Evolutionary conservation across 2,797 vertebrate genomes (phyloP).

Genomic region (Darevskia mixta): DNA sequence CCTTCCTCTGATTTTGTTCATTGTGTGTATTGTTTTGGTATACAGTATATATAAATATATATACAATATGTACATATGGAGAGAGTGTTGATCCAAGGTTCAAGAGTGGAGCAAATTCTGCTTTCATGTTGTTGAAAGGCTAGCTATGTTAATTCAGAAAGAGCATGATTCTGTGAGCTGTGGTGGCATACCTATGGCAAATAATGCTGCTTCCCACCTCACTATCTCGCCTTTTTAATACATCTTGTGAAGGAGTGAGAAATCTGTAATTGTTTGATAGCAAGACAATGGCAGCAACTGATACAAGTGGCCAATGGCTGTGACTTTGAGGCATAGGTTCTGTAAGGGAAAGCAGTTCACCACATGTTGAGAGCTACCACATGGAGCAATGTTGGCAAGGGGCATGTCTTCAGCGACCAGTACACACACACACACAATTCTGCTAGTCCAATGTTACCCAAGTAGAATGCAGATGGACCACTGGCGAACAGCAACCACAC

Average conservation of each 20-base stretch:
- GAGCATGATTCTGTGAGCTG: not conserved
- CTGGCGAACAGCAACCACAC: not conserved
- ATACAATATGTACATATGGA: slow-evolving; percentile 86
- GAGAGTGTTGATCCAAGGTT: slow-evolving; percentile 72
- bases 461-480: not conserved
- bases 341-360: not conserved
- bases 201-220: slow-evolving; percentile 55
- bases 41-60: slow-evolving; percentile 71
- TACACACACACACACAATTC: not conserved
- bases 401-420: not conserved
- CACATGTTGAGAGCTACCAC: not conserved
- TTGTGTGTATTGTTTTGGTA: slow-evolving; percentile 78
- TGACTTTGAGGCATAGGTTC: slow-evolving; percentile 5
- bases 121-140: slow-evolving; percentile 9
- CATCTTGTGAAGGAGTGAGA: slow-evolving; percentile 21
- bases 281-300: not conserved
- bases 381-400: not conserved
- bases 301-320: slow-evolving; percentile 20
- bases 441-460: not conserved
- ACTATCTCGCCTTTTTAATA: slow-evolving; percentile 24
- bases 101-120: slow-evolving; percentile 55
- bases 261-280: slow-evolving; percentile 20
- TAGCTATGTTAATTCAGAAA: not conserved
- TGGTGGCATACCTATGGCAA: not conserved
- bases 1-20: slow-evolving; percentile 77